These are phyloP conservation scores for Brachyrhaphis roseni DNA, from an alignment of 2,797 vertebrate genomes.

Conservation along the genomic window DNA sequence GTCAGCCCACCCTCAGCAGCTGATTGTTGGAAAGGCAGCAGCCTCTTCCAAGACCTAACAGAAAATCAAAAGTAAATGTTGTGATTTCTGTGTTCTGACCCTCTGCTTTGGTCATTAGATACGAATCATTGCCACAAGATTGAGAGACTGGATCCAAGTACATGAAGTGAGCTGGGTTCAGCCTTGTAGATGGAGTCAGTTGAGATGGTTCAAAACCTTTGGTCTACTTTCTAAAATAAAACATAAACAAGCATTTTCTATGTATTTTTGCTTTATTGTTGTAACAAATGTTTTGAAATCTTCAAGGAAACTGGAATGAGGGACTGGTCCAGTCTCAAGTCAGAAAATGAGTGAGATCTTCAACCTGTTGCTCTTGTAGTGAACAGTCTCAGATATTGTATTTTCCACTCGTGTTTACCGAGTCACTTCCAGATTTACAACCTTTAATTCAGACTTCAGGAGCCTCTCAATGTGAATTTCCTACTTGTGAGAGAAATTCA, in stretches of 20 bases:
- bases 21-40: background rate
- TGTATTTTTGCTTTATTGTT: background rate
- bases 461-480: background rate
- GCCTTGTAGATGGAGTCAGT: background rate
- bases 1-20: background rate
- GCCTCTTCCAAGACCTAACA: background rate
- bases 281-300: background rate
- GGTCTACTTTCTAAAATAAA: background rate
- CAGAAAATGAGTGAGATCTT: background rate
- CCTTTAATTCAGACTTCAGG: background rate
- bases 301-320: background rate
- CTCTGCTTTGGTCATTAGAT: background rate
- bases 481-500: background rate
- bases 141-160: background rate
- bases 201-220: background rate
- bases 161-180: background rate
- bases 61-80: background rate
- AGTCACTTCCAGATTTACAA: background rate
- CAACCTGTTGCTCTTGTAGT: background rate
- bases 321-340: background rate
- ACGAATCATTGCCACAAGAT: background rate
- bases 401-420: background rate
- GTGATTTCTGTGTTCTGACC: background rate
- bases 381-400: background rate
- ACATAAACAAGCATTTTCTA: background rate